phyloP scores from a whole-genome alignment of 53 echinoderm and acorn worm species.

The Luidia sarsii region DNA sequence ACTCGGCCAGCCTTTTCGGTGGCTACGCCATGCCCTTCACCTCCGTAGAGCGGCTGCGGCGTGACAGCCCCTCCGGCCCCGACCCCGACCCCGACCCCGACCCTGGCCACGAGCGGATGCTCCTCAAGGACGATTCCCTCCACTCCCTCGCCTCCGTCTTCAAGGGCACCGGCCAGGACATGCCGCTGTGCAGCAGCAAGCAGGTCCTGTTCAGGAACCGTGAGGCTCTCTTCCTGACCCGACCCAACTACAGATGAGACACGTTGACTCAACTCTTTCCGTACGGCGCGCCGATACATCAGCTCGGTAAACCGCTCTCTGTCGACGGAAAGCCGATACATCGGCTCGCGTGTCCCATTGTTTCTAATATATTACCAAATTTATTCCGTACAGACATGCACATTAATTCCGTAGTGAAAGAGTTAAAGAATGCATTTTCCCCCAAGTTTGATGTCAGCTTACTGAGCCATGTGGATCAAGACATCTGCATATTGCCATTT shows the following conservation, averaged over 20 bases:
- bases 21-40: slow-evolving; percentile 30
- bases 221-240: slow-evolving; percentile 32
- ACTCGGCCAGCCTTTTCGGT: slow-evolving; percentile 4
- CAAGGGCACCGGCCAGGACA: neutral
- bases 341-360: too few species aligned
- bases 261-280: too few species aligned
- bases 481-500: too few species aligned
- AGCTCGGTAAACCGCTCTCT: too few species aligned
- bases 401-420: too few species aligned
- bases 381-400: too few species aligned
- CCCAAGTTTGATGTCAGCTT: too few species aligned
- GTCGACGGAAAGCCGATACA: too few species aligned
- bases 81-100: slow-evolving; percentile 11
- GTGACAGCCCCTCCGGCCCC: slow-evolving; percentile 17
- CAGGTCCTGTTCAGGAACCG: slow-evolving; percentile 49
- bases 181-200: slow-evolving; percentile 34
- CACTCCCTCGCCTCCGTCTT: slow-evolving; percentile 30
- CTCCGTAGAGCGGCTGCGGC: slow-evolving; percentile 28
- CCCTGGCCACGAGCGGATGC: slow-evolving; percentile 13
- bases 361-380: too few species aligned
- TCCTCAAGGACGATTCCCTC: slow-evolving; percentile 35
- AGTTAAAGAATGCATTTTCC: too few species aligned
- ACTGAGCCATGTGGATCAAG: too few species aligned
- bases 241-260: slow-evolving; percentile 49
- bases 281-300: too few species aligned